Conservation (phyloP, 1,140 invertebrate species). For the Drosophila watanabei region DNA sequence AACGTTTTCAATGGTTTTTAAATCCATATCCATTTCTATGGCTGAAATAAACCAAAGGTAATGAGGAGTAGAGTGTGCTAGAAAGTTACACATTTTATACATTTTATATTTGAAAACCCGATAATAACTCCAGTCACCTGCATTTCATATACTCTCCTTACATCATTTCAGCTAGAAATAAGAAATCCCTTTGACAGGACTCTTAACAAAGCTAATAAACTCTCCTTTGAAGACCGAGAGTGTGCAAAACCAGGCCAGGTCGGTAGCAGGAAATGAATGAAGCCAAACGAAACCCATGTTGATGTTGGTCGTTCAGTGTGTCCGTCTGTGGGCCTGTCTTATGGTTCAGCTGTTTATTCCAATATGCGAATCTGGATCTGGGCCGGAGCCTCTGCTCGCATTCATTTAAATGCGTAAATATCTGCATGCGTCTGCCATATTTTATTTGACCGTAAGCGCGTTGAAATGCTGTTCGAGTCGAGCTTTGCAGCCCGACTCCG, state of each 20-base stretch:
- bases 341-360: slow-evolving; percentile 52
- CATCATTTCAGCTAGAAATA: neutral
- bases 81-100: neutral
- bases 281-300: slow-evolving; percentile 69
- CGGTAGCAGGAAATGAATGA: slow-evolving; percentile 51
- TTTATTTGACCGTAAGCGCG: slow-evolving; percentile 76
- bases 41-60: neutral
- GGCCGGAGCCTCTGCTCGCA: slow-evolving; percentile 25
- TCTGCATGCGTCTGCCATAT: slow-evolving; percentile 72
- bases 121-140: neutral
- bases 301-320: slow-evolving; percentile 46
- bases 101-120: neutral
- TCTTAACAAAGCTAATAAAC: slow-evolving; percentile 27
- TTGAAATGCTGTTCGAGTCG: slow-evolving; percentile 69
- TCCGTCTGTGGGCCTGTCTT: slow-evolving; percentile 6
- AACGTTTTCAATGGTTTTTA: neutral
- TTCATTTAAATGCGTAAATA: slow-evolving; percentile 80
- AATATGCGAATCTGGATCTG: slow-evolving; percentile 53
- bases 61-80: neutral
- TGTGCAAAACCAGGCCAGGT: slow-evolving; percentile 19
- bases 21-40: too few relatives aligned
- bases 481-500: slow-evolving; percentile 30
- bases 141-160: neutral
- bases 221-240: slow-evolving; percentile 9
- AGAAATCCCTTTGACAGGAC: slow-evolving; percentile 5